Conservation (phyloP, 1,140 invertebrate genomes). For the Microplitis demolitor region DNA sequence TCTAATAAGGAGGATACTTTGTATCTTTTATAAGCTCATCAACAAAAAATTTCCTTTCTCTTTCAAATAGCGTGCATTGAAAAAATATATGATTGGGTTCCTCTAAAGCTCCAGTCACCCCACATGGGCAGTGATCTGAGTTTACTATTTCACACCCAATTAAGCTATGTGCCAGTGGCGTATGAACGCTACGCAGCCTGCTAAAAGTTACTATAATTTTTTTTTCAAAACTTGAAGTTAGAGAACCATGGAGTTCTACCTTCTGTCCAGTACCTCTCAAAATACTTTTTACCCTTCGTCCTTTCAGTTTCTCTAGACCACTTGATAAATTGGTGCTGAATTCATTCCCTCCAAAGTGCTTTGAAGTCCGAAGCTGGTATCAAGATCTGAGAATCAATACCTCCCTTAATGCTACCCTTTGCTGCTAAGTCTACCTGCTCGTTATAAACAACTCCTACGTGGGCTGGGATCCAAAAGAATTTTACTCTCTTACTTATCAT, state of each 20-base stretch:
- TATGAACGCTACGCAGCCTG: conserved; percentile 31
- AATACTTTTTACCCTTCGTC: conserved; percentile 8
- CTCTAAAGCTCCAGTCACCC: background rate
- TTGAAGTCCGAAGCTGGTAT: conserved; percentile 2
- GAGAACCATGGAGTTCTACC: conserved; percentile 15
- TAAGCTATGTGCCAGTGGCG: conserved; percentile 20
- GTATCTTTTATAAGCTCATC: no score
- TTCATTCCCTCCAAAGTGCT: background rate
- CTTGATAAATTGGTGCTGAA: background rate
- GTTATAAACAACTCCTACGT: background rate
- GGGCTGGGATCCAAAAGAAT: conserved; percentile 9
- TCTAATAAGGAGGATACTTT: no score
- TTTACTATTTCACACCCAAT: conserved; percentile 25
- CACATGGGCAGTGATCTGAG: conserved; percentile 23
- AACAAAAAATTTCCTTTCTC: no score
- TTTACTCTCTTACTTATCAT: background rate
- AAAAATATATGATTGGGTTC: no score
- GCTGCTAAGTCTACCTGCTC: conserved; percentile 7
- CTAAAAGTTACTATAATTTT: conserved; percentile 19
- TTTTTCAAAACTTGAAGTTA: conserved; percentile 16
- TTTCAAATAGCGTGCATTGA: no score
- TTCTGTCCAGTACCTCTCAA: background rate
- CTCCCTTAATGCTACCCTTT: background rate
- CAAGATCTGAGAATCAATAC: conserved; percentile 4
- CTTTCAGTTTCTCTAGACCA: background rate